Conservation (phyloP, 1,140 invertebrate genomes). For the Rhyacophila brunnea region DNA sequence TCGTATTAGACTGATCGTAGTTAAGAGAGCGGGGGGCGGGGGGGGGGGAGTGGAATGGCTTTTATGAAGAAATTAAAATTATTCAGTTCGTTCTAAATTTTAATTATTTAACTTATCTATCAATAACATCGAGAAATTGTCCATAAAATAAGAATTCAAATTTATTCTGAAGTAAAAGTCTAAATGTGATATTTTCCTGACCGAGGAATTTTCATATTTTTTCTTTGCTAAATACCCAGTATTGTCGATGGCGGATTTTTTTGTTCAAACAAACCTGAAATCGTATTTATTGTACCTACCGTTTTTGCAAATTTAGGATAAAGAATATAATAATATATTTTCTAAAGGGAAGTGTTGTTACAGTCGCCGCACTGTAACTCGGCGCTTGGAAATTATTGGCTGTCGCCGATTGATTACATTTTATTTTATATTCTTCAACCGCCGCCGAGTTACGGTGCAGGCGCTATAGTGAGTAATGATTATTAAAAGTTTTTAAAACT, state of each 20-base stretch:
- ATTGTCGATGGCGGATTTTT: no score
- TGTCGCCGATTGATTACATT: background rate
- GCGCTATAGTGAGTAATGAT: constrained; percentile 1
- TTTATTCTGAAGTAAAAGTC: no score
- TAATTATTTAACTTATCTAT: background rate
- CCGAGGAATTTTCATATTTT: no score
- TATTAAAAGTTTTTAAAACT: background rate
- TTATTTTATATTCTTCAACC: background rate
- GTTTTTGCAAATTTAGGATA: no score
- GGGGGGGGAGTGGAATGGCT: constrained; percentile 9
- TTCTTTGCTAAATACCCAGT: no score
- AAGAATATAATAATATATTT: no score
- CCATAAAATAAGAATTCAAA: no score
- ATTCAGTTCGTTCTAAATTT: background rate
- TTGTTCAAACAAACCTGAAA: no score
- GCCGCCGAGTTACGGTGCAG: background rate
- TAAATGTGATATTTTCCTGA: no score
- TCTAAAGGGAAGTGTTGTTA: no score
- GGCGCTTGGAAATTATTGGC: background rate
- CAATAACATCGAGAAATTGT: constrained; percentile 1
- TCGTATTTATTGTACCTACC: no score
- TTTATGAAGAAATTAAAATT: constrained; percentile 3
- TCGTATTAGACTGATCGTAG: constrained; percentile 35
- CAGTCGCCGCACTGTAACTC: no score
- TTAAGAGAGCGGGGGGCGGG: constrained; percentile 12